Percentiles rank a stretch among this genome's conserved stretches.
phyloP scores from a whole-genome alignment of 2,113 vertebrate species.

The Pycnonotus jocosus region DNA sequence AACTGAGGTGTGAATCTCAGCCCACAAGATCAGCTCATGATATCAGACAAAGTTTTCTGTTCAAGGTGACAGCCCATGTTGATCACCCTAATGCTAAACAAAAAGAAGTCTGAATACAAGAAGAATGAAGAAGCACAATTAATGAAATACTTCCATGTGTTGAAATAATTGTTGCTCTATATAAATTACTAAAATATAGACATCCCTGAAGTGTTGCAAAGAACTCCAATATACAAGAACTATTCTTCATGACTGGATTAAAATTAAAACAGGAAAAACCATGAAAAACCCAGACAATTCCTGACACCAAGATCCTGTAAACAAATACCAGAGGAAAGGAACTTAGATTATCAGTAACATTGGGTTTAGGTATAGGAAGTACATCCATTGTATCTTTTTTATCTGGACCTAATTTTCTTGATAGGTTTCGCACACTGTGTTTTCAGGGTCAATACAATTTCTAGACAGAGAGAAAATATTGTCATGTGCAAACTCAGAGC shows the following conservation, averaged over 20 bases:
- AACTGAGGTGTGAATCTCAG: neutral
- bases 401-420: neutral
- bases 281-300: neutral
- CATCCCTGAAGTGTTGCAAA: neutral
- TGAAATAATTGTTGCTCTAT: neutral
- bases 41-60: neutral
- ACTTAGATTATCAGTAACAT: neutral
- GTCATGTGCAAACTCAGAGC: neutral
- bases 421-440: neutral
- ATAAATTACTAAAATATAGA: neutral
- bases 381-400: neutral
- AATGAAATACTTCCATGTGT: neutral
- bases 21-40: neutral
- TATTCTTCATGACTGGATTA: neutral
- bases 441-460: neutral
- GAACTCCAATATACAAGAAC: neutral
- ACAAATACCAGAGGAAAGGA: neutral
- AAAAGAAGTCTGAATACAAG: neutral
- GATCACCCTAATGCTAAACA: neutral
- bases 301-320: neutral
- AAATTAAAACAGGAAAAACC: neutral
- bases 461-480: neutral
- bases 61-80: accelerated
- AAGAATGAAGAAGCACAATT: neutral
- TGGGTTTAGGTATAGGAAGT: neutral